Base-by-base conservation (phyloP, 2,113 vertebrate species). In the Theropithecus gelada region DNA sequence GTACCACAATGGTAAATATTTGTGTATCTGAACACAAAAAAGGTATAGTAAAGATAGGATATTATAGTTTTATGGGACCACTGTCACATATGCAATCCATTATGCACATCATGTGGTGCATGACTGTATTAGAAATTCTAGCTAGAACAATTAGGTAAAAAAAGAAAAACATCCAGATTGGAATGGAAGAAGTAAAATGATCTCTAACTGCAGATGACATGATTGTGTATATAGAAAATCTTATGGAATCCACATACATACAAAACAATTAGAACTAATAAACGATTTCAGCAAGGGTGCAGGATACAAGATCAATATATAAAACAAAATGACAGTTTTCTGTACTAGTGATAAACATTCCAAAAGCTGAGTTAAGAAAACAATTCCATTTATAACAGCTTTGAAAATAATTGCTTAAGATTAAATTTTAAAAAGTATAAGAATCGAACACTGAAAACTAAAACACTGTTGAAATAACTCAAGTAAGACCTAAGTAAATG, bases 311-410 rank as follows among this genome's bases (percentile, higher is more conserved):
- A 72, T 88, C 68, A 48, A 59, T 13, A 82, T 14, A 52, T 5
- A 78, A 35, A 57, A 64, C 61, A 30, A 43, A 38, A 48, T 7
- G 32, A 3, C 48, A 66, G 48, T 81, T 97, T n/a, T 85, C n/a
- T 85, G 52, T 38, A 38, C 20, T 61, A 92, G 23, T 40, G 43
- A 88, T 50, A 40, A 92, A 43, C 35, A 72, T 8, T 38, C 45
- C 22, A 78, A 82, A 86, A 90, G 59, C 92, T 87, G 45, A 73
- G 72, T 38, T 81, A 73, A 89, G 38, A 80, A 94, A 88, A 57
- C 0, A 87, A 88, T 89, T 79, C 50, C 81, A 91, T 35, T 87
- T 72, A 64, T 14, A 96, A 93, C 27, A 64, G 43, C 40, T 35
- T 76, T 10, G 32, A 70, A 94, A 90, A 43, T 20, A 94, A 92